A percentile compares a stretch with the other conserved stretches of the same genome.
Evolutionary conservation across 2,113 vertebrate species (phyloP).

Genomic region (Trichomycterus rosablanca): DNA sequence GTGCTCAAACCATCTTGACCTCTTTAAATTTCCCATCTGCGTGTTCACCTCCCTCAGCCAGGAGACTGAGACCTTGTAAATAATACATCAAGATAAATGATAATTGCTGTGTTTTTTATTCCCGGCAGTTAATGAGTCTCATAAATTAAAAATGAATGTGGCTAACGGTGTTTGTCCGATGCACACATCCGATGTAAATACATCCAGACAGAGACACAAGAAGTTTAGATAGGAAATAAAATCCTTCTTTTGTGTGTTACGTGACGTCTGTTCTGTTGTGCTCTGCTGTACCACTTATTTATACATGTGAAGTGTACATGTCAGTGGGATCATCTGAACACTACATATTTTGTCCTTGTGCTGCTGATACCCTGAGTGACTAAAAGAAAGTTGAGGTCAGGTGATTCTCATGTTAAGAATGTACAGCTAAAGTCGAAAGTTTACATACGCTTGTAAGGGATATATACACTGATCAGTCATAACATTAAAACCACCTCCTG

Average conservation of each 20-base stretch:
- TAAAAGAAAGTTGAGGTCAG: too few species aligned
- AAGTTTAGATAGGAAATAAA: conserved; percentile 5
- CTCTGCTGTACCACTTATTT: background rate
- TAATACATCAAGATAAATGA: conserved; percentile 99
- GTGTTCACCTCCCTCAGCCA: conserved; percentile 78
- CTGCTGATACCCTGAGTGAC: too few species aligned
- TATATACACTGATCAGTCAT: too few species aligned
- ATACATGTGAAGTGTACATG: background rate
- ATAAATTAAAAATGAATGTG: conserved; percentile 96
- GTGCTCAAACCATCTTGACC: conserved; percentile 46
- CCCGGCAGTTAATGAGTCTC: conserved; percentile 90
- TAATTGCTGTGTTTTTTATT: conserved; percentile 87
- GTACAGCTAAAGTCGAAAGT: too few species aligned
- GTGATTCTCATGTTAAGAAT: too few species aligned
- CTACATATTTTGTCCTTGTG: background rate
- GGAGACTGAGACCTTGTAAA: conserved; percentile 94
- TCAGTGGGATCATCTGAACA: background rate
- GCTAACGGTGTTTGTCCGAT: conserved; percentile 81
- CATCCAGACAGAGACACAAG: conserved; percentile 42
- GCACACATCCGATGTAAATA: conserved; percentile 51
- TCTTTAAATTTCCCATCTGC: conserved; percentile 61
- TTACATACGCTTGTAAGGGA: too few species aligned
- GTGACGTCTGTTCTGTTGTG: conserved; percentile 4
- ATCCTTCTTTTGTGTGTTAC: background rate
- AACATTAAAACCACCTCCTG: too few species aligned